A percentile compares a stretch with the other conserved stretches of the same genome.
Conservation (phyloP, 2,888 invertebrate genomes). For the Ctenicera cuprea region DNA sequence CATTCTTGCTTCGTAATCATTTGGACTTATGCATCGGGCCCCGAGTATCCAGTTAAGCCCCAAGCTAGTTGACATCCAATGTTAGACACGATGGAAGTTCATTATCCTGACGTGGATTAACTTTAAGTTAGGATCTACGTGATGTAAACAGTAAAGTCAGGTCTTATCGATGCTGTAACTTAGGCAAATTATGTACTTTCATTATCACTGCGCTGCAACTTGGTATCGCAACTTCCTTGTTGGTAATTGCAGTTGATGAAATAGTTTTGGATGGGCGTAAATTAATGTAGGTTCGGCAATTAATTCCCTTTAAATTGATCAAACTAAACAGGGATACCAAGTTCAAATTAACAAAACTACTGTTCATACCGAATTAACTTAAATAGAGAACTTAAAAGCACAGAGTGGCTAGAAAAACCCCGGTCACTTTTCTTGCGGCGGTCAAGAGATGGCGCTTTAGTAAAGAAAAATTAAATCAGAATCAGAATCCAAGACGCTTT, state of each 20-base stretch:
- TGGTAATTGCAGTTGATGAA: constrained; percentile 42
- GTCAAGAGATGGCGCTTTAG: no score
- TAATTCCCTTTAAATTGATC: constrained; percentile 31
- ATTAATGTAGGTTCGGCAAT: neutral
- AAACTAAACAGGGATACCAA: neutral
- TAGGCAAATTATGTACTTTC: constrained; percentile 50
- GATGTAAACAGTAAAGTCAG: constrained; percentile 44
- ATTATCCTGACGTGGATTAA: constrained; percentile 52
- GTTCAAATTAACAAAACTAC: neutral
- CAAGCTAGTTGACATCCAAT: constrained; percentile 41
- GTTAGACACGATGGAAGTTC: constrained; percentile 49
- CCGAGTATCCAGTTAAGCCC: constrained; percentile 22
- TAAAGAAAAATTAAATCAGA: no score
- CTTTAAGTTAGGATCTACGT: constrained; percentile 48
- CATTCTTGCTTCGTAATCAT: constrained; percentile 36
- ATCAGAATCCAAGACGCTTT: no score
- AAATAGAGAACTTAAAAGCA: no score
- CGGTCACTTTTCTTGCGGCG: no score
- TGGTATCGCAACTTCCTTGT: constrained; percentile 33
- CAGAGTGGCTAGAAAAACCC: no score
- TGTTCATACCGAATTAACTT: neutral
- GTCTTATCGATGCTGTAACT: constrained; percentile 49
- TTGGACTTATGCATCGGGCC: constrained; percentile 40
- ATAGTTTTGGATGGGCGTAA: constrained; percentile 29
- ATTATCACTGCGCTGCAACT: constrained; percentile 41